phyloP scores from a whole-genome alignment of 2,113 vertebrate species.

The Notarius quadriscutis region DNA sequence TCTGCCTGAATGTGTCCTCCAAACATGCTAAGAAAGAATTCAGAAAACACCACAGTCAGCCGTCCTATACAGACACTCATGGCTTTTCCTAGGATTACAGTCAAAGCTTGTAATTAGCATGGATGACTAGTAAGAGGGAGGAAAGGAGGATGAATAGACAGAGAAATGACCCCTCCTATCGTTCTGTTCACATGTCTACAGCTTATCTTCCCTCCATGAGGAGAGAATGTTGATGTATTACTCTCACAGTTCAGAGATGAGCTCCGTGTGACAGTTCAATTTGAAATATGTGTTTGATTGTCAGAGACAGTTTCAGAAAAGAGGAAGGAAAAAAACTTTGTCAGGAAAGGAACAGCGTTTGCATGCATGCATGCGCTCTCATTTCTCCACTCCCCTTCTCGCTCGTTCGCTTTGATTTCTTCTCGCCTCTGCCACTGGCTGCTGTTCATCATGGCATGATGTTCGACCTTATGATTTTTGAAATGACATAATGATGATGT shows the following conservation, averaged over 20 bases:
- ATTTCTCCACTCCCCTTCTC: neutral
- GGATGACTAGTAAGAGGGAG: slow-evolving; percentile 62
- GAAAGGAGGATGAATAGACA: slow-evolving; percentile 63
- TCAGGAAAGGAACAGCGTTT: slow-evolving; percentile 48
- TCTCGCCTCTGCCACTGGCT: slow-evolving; percentile 47
- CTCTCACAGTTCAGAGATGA: slow-evolving; percentile 59
- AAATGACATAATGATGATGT: slow-evolving; percentile 56
- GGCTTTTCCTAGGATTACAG: slow-evolving; percentile 70
- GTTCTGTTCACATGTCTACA: slow-evolving; percentile 57
- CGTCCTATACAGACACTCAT: slow-evolving; percentile 55
- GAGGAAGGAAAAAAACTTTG: slow-evolving; percentile 27
- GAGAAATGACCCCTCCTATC: slow-evolving; percentile 67
- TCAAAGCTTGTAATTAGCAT: slow-evolving; percentile 73
- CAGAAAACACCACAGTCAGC: slow-evolving; percentile 43
- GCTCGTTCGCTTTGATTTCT: slow-evolving; percentile 27
- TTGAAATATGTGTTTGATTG: slow-evolving; percentile 68
- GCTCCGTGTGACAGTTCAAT: slow-evolving; percentile 64
- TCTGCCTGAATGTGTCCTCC: neutral
- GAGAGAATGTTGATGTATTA: slow-evolving; percentile 70
- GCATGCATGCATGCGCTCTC: slow-evolving; percentile 19
- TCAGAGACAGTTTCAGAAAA: slow-evolving; percentile 42
- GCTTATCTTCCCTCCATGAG: slow-evolving; percentile 63
- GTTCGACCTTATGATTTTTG: slow-evolving; percentile 52
- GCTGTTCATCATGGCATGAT: slow-evolving; percentile 47
- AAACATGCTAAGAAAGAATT: slow-evolving; percentile 1